Percentiles rank a stretch among this genome's conserved stretches.
Evolutionary conservation across 2,888 invertebrate species (phyloP).

Genomic region (Ferdinandea cuprea): DNA sequence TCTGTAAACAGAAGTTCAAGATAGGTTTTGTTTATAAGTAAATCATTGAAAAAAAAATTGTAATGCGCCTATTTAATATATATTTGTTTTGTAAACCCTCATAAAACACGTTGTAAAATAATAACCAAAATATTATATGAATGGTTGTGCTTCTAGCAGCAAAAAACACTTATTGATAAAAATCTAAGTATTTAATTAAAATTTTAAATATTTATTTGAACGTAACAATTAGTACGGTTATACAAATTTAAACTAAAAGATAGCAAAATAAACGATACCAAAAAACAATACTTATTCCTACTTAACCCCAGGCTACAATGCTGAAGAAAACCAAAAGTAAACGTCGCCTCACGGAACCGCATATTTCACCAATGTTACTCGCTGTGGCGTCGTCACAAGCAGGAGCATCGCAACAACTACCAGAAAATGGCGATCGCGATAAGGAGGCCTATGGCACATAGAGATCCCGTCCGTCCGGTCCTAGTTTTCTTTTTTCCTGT

Average conservation of each 20-base stretch:
- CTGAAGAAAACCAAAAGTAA: slow-evolving; percentile 99
- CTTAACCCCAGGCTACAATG: slow-evolving; percentile 95
- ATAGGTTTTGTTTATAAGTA: no score
- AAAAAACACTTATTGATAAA: slow-evolving; percentile 22
- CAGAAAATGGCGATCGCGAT: slow-evolving; percentile 85
- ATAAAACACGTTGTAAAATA: slow-evolving; percentile 50
- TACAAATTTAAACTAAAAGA: background rate
- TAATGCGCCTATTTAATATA: slow-evolving; percentile 70
- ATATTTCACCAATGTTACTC: slow-evolving; percentile 85
- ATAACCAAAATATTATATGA: slow-evolving; percentile 36
- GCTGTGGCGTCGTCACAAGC: slow-evolving; percentile 78
- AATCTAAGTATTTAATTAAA: slow-evolving; percentile 3
- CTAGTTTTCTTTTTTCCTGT: slow-evolving; percentile 83
- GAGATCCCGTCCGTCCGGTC: slow-evolving; percentile 83
- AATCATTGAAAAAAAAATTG: slow-evolving; percentile 12
- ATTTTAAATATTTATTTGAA: background rate
- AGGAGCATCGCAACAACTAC: slow-evolving; percentile 78
- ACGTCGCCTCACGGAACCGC: slow-evolving; percentile 93
- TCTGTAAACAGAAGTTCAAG: no score
- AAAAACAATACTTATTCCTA: slow-evolving; percentile 49
- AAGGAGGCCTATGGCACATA: slow-evolving; percentile 82
- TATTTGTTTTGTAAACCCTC: slow-evolving; percentile 52
- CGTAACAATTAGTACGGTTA: slow-evolving; percentile 10
- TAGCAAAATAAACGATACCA: slow-evolving; percentile 6
- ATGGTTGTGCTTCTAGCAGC: slow-evolving; percentile 58